phyloP scores from a whole-genome alignment of 1,140 invertebrate genomes.

The Luehdorfia chinensis region DNA sequence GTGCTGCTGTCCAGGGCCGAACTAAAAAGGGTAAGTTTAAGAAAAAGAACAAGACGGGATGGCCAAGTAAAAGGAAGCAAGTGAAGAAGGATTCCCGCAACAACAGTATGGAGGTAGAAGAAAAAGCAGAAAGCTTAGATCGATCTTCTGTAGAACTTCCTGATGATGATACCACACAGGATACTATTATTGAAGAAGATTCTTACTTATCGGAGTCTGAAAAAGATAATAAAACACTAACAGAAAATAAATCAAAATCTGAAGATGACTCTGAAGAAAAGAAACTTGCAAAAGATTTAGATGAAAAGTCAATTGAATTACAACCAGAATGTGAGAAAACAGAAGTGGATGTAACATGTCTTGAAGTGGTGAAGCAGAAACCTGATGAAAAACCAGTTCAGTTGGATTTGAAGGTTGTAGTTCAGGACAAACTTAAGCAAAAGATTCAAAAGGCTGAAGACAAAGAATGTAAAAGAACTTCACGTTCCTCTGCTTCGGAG shows the following conservation, averaged over 20 bases:
- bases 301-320: slow-evolving; percentile 8
- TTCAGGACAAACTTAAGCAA: slow-evolving; percentile 20
- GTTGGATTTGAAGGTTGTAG: slow-evolving; percentile 25
- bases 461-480: slow-evolving; percentile 25
- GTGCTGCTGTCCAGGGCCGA: slow-evolving; percentile 21
- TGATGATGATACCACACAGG: slow-evolving; percentile 47
- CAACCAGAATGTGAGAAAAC: not conserved
- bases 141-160: slow-evolving; percentile 48
- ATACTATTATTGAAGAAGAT: slow-evolving; percentile 48
- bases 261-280: slow-evolving; percentile 24
- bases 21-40: slow-evolving; percentile 60
- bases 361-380: slow-evolving; percentile 5
- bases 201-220: slow-evolving; percentile 44
- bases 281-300: not conserved
- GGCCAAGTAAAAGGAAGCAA: slow-evolving; percentile 68
- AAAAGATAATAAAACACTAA: slow-evolving; percentile 35
- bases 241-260: slow-evolving; percentile 28
- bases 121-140: slow-evolving; percentile 43
- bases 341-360: not conserved
- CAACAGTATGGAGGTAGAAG: slow-evolving; percentile 45
- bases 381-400: slow-evolving; percentile 21
- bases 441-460: slow-evolving; percentile 24
- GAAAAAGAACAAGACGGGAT: slow-evolving; percentile 74
- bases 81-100: slow-evolving; percentile 43
- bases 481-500: slow-evolving; percentile 37